phyloP scores from a whole-genome alignment of 2,113 vertebrate genomes.

The Anguilla rostrata region DNA sequence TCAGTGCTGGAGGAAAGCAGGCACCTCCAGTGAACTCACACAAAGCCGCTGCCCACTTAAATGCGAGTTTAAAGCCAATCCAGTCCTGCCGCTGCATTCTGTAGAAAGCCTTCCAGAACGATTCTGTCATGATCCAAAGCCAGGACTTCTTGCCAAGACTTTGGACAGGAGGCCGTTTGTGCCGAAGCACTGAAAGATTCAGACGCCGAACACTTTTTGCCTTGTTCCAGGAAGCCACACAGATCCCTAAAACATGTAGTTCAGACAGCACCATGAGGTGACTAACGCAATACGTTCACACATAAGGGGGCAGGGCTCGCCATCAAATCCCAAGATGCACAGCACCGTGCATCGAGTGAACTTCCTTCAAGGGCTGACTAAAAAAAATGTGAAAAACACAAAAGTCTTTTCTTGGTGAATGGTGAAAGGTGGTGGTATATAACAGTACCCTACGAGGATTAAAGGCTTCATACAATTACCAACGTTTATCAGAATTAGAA shows the following conservation, averaged over 20 bases:
- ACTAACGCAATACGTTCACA: slow-evolving; percentile 18
- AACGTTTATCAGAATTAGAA: not conserved
- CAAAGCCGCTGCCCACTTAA: not conserved
- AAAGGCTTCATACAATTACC: not conserved
- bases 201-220: not conserved
- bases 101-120: not conserved
- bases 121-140: not conserved
- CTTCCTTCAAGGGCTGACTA: slow-evolving; percentile 7
- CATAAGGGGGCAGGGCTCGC: slow-evolving; percentile 4
- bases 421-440: not conserved
- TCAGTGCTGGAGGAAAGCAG: not conserved
- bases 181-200: too few relatives aligned
- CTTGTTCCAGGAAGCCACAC: not conserved
- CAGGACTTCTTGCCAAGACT: not conserved
- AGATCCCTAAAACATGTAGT: not conserved
- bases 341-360: not conserved
- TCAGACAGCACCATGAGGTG: not conserved
- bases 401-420: not conserved
- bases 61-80: not conserved
- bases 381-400: not conserved
- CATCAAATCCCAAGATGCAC: slow-evolving; percentile 16
- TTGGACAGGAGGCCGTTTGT: not conserved
- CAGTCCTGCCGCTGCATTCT: not conserved
- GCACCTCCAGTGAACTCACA: not conserved
- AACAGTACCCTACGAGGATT: not conserved